These are phyloP conservation scores for Trichogramma dendrolimi DNA, from an alignment of 2,888 invertebrate genomes.

Conservation along the genomic window DNA sequence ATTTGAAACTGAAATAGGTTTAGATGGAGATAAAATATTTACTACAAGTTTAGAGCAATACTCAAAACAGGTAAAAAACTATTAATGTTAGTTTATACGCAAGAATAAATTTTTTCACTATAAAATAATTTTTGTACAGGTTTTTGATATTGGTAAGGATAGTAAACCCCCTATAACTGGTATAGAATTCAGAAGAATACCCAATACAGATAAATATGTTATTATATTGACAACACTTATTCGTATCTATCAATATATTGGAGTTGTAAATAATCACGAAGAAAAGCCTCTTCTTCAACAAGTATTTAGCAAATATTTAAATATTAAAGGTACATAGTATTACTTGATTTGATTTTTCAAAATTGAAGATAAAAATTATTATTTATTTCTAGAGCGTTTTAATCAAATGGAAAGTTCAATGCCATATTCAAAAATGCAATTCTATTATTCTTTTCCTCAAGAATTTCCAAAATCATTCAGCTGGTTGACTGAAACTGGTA, in stretches of 20 bases:
- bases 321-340: conserved; percentile 59
- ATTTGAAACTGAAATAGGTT: conserved; percentile 81
- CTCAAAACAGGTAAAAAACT: conserved; percentile 71
- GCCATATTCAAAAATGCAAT: conserved; percentile 74
- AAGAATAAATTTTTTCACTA: conserved; percentile 28
- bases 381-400: conserved; percentile 54
- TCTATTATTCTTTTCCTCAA: conserved; percentile 66
- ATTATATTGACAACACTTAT: conserved; percentile 81
- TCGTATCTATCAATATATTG: conserved; percentile 83
- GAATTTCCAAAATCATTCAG: conserved; percentile 75
- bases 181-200: conserved; percentile 74
- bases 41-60: conserved; percentile 72
- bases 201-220: conserved; percentile 69
- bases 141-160: conserved; percentile 82
- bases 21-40: conserved; percentile 79
- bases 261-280: conserved; percentile 64
- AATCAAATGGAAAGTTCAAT: conserved; percentile 70
- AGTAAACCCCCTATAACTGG: conserved; percentile 79
- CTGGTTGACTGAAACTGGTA: conserved; percentile 82
- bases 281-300: conserved; percentile 77
- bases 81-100: conserved; percentile 7
- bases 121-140: conserved; percentile 54
- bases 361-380: conserved; percentile 10
- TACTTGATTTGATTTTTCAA: background rate
- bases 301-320: conserved; percentile 73